phyloP scores from a whole-genome alignment of 2,888 invertebrate species.

The Podotricha telesiphe region DNA sequence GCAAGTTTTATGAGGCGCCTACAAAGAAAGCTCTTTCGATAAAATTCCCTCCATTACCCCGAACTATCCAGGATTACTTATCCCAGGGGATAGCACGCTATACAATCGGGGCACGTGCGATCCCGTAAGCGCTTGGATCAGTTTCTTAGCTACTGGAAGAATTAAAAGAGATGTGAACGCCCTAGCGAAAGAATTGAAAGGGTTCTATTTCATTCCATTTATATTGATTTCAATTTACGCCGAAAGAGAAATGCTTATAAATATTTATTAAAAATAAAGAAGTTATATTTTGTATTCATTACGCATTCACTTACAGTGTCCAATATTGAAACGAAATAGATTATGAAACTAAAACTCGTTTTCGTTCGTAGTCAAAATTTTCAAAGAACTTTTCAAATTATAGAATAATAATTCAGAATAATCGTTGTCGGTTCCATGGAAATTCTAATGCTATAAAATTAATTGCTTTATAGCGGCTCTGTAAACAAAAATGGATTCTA shows the following conservation, averaged over 20 bases:
- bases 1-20: constrained; percentile 42
- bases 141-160: constrained; percentile 45
- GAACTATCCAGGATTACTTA: constrained; percentile 47
- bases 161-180: constrained; percentile 45
- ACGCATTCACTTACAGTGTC: neutral
- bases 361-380: constrained; percentile 29
- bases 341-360: constrained; percentile 35
- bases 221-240: constrained; percentile 30
- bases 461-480: constrained; percentile 42
- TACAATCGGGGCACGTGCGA: constrained; percentile 46
- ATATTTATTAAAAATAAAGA: neutral
- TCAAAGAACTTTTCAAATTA: constrained; percentile 46
- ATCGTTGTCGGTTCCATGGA: constrained; percentile 44
- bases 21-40: constrained; percentile 43
- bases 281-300: neutral
- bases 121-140: constrained; percentile 46
- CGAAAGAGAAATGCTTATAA: neutral
- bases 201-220: constrained; percentile 39
- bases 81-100: constrained; percentile 42
- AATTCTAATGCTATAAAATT: constrained; percentile 47
- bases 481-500: constrained; percentile 41
- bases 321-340: constrained; percentile 9
- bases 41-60: constrained; percentile 46
- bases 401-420: constrained; percentile 45
- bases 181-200: constrained; percentile 36